A percentile compares a stretch with the other conserved stretches of the same genome.
These are phyloP conservation scores for Mormyrus proboscirostris DNA, from an alignment of 2,797 vertebrate genomes.

Conservation along the genomic window DNA sequence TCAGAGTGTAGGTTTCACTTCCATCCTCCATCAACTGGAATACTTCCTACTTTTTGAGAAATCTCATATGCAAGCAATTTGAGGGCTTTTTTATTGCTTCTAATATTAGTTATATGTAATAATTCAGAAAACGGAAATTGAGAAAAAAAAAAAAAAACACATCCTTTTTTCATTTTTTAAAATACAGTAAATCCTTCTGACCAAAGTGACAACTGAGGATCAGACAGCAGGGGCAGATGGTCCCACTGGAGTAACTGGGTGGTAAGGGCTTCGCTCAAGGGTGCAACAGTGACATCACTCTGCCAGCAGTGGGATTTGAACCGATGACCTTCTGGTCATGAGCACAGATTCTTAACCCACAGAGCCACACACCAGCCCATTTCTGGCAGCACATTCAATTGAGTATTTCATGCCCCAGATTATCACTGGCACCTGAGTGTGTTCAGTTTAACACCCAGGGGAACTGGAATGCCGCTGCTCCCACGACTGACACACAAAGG, in stretches of 20 bases:
- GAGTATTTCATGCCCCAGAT: not conserved
- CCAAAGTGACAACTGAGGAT: not conserved
- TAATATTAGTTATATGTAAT: not conserved
- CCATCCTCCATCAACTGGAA: not conserved
- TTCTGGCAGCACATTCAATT: not conserved
- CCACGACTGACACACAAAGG: not conserved
- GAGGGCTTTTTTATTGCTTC: not conserved
- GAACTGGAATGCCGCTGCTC: not conserved
- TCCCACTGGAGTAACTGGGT: not conserved
- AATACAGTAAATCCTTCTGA: not conserved
- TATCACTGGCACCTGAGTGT: not conserved
- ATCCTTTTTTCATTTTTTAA: not conserved
- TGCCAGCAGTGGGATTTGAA: not conserved
- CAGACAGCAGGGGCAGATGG: not conserved
- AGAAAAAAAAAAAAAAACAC: not conserved
- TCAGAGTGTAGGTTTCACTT: not conserved
- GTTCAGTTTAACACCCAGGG: not conserved
- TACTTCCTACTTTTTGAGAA: not conserved
- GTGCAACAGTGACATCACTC: not conserved
- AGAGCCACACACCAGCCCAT: not conserved
- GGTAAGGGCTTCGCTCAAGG: not conserved
- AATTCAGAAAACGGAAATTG: not conserved
- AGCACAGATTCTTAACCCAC: not conserved
- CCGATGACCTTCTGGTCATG: not conserved
- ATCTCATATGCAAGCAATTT: not conserved